Conservation (phyloP, 2,888 invertebrate genomes). For the Hyalella azteca region DNA sequence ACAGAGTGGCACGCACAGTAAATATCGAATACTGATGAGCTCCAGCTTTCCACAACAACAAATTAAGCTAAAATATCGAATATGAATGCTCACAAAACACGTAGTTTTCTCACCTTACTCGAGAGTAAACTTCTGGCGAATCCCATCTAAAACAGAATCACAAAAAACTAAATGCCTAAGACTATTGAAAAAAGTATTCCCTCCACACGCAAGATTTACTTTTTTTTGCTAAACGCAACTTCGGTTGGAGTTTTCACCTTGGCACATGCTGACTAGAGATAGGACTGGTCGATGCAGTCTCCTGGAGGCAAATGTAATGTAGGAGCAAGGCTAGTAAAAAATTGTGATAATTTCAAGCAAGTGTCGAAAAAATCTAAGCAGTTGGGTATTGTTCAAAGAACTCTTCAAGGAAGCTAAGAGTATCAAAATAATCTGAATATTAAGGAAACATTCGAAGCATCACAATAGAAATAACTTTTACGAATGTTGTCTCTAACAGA, state of each 20-base stretch:
- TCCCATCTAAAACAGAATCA: too few species aligned
- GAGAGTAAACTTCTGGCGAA: too few species aligned
- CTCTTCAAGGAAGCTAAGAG: slow-evolving; percentile 32
- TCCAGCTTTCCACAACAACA: slow-evolving; percentile 23
- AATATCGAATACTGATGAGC: slow-evolving; percentile 32
- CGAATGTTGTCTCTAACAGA: neutral
- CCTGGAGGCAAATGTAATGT: neutral
- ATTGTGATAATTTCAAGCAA: neutral
- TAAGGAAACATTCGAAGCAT: slow-evolving; percentile 22
- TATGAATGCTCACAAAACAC: neutral
- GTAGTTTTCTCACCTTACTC: too few species aligned
- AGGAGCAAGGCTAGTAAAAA: neutral
- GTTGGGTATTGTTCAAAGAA: neutral
- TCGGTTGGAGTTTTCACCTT: neutral
- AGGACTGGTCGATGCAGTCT: neutral
- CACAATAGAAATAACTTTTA: slow-evolving; percentile 15
- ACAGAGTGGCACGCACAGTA: slow-evolving; percentile 12
- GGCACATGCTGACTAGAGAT: neutral
- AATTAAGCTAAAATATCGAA: slow-evolving; percentile 26
- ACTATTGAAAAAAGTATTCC: too few species aligned
- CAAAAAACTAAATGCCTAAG: too few species aligned
- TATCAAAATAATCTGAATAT: slow-evolving; percentile 29
- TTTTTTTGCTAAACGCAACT: too few species aligned
- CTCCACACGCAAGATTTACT: too few species aligned
- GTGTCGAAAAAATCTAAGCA: neutral